A percentile compares a stretch with the other conserved stretches of the same genome.
phyloP scores from a whole-genome alignment of 2,113 vertebrate genomes.

The Cyanoliseus patagonus region DNA sequence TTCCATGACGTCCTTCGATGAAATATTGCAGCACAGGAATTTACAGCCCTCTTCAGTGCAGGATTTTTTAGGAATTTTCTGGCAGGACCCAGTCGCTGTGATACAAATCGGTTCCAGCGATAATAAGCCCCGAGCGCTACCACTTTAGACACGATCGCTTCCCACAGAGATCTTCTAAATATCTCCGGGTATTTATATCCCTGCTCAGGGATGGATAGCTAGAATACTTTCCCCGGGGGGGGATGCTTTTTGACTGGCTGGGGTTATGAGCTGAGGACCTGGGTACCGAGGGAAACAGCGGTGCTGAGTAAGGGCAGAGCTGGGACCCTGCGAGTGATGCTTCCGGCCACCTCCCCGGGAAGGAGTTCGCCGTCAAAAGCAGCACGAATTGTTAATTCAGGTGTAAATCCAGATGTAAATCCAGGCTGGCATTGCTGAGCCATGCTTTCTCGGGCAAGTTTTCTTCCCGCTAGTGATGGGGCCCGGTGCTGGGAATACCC shows the following conservation, averaged over 20 bases:
- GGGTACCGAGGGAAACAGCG: neutral
- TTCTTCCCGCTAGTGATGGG: neutral
- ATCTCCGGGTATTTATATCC: neutral
- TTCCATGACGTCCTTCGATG: slow-evolving; percentile 89
- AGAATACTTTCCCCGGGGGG: neutral
- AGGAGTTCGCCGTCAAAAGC: neutral
- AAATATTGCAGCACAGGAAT: slow-evolving; percentile 87
- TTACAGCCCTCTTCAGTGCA: slow-evolving; percentile 75
- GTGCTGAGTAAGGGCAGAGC: neutral
- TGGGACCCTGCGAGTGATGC: neutral
- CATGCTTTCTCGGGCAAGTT: neutral
- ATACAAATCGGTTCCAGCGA: neutral
- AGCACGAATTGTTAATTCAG: neutral
- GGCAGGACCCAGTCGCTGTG: neutral
- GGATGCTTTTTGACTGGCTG: neutral
- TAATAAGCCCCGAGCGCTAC: neutral
- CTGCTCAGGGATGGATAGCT: neutral
- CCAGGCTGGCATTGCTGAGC: neutral
- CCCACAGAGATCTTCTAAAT: slow-evolving; percentile 25
- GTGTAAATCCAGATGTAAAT: neutral
- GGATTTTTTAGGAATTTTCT: slow-evolving; percentile 65
- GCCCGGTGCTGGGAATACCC: neutral
- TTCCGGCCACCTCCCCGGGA: neutral
- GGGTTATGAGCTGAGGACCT: neutral
- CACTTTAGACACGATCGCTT: neutral